These are phyloP conservation scores for Neodon shergylaensis DNA, from an alignment of 2,113 vertebrate genomes.

Conservation along the genomic window DNA sequence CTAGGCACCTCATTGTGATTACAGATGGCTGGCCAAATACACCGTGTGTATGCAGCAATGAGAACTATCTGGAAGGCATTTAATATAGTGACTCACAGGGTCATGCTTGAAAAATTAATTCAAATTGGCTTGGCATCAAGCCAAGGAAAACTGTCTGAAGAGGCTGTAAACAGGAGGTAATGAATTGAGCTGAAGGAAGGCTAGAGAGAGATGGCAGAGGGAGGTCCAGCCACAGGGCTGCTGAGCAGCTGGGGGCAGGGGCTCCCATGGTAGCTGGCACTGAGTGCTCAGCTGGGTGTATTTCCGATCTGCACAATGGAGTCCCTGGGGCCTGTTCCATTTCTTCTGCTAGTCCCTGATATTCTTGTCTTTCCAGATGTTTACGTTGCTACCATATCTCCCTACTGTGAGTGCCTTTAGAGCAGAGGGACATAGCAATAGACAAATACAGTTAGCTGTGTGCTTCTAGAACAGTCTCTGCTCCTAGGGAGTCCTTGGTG, in stretches of 20 bases:
- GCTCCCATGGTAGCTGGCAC: background rate
- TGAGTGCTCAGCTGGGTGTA: background rate
- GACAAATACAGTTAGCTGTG: background rate
- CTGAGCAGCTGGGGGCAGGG: background rate
- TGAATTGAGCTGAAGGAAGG: constrained; percentile 70
- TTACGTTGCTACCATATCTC: background rate
- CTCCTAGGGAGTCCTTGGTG: background rate
- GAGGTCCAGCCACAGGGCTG: background rate
- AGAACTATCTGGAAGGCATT: constrained; percentile 75
- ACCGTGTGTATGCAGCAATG: constrained; percentile 3
- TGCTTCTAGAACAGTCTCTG: background rate
- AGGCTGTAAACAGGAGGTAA: constrained; percentile 78
- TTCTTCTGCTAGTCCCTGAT: background rate
- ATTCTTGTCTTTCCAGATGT: background rate
- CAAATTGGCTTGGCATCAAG: constrained; percentile 74
- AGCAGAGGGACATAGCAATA: background rate
- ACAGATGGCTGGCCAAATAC: constrained; percentile 65
- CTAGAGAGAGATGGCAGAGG: background rate
- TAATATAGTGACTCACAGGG: constrained; percentile 79
- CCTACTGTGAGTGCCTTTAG: background rate
- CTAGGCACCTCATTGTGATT: constrained; percentile 32
- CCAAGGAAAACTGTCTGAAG: constrained; percentile 78
- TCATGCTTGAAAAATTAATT: constrained; percentile 80
- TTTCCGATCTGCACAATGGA: background rate
- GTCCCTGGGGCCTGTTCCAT: background rate